These are phyloP conservation scores for Lutjanus erythropterus DNA, from an alignment of 2,113 vertebrate species.

Conservation along the genomic window DNA sequence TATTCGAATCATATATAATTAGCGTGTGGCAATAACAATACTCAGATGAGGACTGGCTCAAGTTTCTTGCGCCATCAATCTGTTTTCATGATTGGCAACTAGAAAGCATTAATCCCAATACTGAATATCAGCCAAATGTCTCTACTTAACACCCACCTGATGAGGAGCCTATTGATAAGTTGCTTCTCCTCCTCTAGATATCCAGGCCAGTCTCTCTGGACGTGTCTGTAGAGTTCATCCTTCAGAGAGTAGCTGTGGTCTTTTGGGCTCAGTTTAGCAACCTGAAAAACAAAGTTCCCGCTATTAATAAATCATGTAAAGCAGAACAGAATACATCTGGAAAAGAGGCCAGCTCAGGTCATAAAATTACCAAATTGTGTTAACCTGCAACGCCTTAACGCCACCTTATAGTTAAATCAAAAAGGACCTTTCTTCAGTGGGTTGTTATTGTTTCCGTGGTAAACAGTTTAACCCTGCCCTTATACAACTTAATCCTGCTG, in stretches of 20 bases:
- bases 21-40: too few species aligned
- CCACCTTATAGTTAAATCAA: constrained; percentile 30
- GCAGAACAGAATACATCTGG: background rate
- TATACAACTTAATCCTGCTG: constrained; percentile 21
- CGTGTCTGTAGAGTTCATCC: constrained; percentile 79
- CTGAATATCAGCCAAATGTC: too few species aligned
- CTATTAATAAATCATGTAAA: constrained; percentile 15
- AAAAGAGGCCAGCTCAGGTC: constrained; percentile 15
- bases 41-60: too few species aligned
- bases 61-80: too few species aligned
- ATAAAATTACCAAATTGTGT: background rate
- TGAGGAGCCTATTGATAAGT: constrained; percentile 79
- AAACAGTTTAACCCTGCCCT: constrained; percentile 34
- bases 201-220: constrained; percentile 84
- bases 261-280: constrained; percentile 83
- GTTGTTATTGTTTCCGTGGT: constrained; percentile 3
- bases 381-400: background rate
- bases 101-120: too few species aligned
- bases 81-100: too few species aligned
- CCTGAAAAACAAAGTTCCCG: constrained; percentile 75
- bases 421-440: constrained; percentile 11
- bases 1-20: too few species aligned
- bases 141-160: constrained; percentile 78
- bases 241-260: constrained; percentile 85
- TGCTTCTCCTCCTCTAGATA: constrained; percentile 86